Conservation (phyloP, 2,888 invertebrate species). For the Hyles lineata region DNA sequence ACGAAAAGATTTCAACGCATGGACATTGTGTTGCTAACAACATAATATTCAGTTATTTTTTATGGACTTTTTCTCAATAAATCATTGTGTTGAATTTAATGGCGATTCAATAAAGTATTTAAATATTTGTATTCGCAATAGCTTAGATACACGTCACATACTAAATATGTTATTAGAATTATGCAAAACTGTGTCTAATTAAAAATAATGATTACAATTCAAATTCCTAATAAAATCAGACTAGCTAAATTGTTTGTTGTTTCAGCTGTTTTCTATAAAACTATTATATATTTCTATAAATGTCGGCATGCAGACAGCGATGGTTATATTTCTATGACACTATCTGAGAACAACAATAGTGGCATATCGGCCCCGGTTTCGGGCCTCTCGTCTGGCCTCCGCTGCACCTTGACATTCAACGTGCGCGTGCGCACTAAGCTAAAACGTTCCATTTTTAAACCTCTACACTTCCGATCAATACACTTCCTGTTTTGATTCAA, state of each 20-base stretch:
- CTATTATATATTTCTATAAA: not conserved
- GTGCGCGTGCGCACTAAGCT: conserved; percentile 66
- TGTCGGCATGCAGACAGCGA: not conserved
- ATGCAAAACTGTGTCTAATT: too few species aligned
- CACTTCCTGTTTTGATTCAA: conserved; percentile 68
- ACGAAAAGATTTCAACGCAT: conserved; percentile 49
- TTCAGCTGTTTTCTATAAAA: not conserved
- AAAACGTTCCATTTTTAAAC: conserved; percentile 77
- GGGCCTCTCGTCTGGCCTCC: conserved; percentile 63
- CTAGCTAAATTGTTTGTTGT: not conserved
- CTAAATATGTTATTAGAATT: too few species aligned
- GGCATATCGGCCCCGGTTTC: conserved; percentile 42
- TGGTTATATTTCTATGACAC: not conserved
- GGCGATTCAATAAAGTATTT: too few species aligned
- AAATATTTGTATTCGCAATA: too few species aligned
- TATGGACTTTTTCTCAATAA: not conserved
- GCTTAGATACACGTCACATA: too few species aligned
- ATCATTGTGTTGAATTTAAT: too few species aligned
- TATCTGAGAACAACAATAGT: conserved; percentile 36
- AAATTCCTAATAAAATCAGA: too few species aligned
- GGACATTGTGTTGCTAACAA: conserved; percentile 8
- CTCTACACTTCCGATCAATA: conserved; percentile 73
- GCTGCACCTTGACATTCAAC: conserved; percentile 78
- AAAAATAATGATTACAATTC: too few species aligned
- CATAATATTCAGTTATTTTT: not conserved